phyloP scores from a whole-genome alignment of 64 coral and sea anemone species.

The Anthopleura sola region DNA sequence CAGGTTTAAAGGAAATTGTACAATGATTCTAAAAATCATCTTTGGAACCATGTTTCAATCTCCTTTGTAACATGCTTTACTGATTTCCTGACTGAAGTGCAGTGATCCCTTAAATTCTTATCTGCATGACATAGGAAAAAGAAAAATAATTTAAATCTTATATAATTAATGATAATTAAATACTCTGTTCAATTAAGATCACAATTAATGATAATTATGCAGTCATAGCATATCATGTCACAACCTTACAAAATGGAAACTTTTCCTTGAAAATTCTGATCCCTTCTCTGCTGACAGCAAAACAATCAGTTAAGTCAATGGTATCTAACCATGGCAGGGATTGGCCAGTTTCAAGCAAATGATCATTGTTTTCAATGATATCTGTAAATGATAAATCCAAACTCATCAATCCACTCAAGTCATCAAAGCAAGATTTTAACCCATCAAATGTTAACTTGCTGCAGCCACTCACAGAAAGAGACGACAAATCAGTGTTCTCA shows the following conservation, averaged over 20 bases:
- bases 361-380: conserved; percentile 52
- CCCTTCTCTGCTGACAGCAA: conserved; percentile 64
- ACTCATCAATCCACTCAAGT: conserved; percentile 71
- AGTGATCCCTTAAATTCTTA: not conserved
- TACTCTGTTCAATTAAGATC: not conserved
- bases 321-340: conserved; percentile 77
- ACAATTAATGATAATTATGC: not conserved
- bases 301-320: conserved; percentile 83
- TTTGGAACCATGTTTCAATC: not conserved
- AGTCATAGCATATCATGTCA: conserved; percentile 29
- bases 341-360: conserved; percentile 79
- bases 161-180: conserved; percentile 2
- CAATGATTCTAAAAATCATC: not conserved
- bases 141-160: not conserved
- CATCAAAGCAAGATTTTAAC: conserved; percentile 67
- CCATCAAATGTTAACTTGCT: conserved; percentile 76
- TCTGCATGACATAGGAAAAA: not conserved
- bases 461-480: conserved; percentile 80
- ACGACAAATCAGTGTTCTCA: conserved; percentile 68
- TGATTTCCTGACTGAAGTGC: not conserved
- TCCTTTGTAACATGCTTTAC: not conserved
- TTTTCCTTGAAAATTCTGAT: conserved; percentile 74
- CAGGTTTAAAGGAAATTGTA: not conserved
- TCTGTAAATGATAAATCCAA: conserved; percentile 94
- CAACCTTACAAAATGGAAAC: conserved; percentile 80